Base-by-base conservation (phyloP, 1,140 invertebrate genomes). In the Rhynchophorus ferrugineus region DNA sequence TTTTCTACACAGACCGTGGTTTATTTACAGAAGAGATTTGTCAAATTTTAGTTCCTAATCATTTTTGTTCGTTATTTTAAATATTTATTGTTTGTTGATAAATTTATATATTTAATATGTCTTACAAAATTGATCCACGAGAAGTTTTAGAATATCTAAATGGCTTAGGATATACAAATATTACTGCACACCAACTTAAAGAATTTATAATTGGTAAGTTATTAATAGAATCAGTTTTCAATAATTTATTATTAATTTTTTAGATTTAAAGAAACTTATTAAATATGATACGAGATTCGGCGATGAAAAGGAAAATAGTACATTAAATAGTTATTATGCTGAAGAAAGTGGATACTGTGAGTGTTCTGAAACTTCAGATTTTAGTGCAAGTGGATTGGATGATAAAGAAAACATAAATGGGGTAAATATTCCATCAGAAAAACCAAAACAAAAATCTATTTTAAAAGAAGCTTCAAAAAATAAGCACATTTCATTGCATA, bases 251-350 rank as follows among this genome's bases (percentile, higher is more conserved):
- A 46, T 38, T 42, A 11, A 13, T 48, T 57, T 29, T 44, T 65
- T 75, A 78, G 77, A 79, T 70, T 64, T 79, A 29, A 78, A 78
- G 61, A 76, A 74, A 49, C 58, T 78, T 19, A 77, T 79, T 19
- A 76, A 75, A 61, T 73, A 77, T 66, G 77, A 79, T 16, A 29
- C 16, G 5, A 24, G 51, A 1, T 41, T 18, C 35, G 22, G 21
- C 18, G 36, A 24, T 17, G 22, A 2, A 2, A 19, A 3, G 22
- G 7, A 19, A 5, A 14, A 7, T 16, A 3, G 2, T 6, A 20
- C 19, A 29, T 8, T 9, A 33, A 29, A 35, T 16, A 44, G 19
- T 3, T 17, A 33, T 29, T 44, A 3, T 7, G 11, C n/a, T 17
- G 44, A 47, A 19, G 18, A 36, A 19, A 35, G 29, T 36, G 44